Percentiles rank a stretch among this genome's conserved stretches.
These are phyloP conservation scores for Ginglymostoma cirratum DNA, from an alignment of 2,113 vertebrate species.

Conservation along the genomic window DNA sequence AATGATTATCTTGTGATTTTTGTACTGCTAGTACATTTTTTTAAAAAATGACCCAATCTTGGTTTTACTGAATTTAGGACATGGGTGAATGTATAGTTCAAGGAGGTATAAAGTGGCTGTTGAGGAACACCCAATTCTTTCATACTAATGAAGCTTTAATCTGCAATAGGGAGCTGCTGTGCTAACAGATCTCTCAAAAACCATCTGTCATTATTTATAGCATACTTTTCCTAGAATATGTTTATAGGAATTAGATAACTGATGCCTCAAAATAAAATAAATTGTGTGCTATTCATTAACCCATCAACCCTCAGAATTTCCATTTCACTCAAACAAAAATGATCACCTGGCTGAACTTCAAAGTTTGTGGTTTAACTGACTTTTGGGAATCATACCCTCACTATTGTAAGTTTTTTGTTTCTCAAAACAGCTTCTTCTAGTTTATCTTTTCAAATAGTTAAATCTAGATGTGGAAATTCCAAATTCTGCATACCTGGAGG, in stretches of 20 bases:
- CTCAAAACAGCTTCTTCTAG: background rate
- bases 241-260: slow-evolving; percentile 61
- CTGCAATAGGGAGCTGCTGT: background rate
- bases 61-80: too few relatives aligned
- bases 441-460: background rate
- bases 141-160: background rate
- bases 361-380: background rate
- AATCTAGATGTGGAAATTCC: background rate
- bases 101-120: background rate
- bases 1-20: background rate
- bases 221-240: slow-evolving; percentile 66
- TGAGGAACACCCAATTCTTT: background rate
- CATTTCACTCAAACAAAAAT: background rate
- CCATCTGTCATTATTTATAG: slow-evolving; percentile 74
- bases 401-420: background rate
- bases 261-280: slow-evolving; percentile 67
- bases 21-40: background rate
- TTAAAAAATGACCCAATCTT: too few relatives aligned
- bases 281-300: background rate
- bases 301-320: background rate
- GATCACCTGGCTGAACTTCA: background rate
- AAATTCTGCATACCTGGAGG: background rate
- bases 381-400: background rate
- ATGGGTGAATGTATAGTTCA: background rate
- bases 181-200: slow-evolving; percentile 56